A percentile compares a stretch with the other conserved stretches of the same genome.
phyloP scores from a whole-genome alignment of 2,113 vertebrate species.

The Orientallactaga bullata region DNA sequence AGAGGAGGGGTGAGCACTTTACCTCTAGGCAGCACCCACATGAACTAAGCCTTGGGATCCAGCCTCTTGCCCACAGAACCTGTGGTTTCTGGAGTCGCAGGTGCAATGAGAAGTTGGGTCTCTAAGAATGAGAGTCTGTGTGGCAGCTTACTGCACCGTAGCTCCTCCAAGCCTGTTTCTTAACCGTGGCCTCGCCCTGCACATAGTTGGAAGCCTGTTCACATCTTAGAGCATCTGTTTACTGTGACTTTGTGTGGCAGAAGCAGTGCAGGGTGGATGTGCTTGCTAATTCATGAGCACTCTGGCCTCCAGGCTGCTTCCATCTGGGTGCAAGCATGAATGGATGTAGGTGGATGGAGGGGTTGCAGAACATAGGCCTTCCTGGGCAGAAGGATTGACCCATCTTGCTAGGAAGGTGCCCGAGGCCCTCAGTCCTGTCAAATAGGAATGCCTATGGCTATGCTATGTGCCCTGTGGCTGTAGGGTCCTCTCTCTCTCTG shows the following conservation, averaged over 20 bases:
- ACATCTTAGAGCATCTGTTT: not conserved
- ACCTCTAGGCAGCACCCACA: not conserved
- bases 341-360: not conserved
- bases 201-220: no score
- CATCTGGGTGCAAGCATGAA: accelerated
- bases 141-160: accelerated
- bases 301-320: not conserved
- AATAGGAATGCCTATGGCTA: not conserved
- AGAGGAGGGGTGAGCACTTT: accelerated
- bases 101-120: not conserved
- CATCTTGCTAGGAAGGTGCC: not conserved
- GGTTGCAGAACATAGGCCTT: not conserved
- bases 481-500: no score
- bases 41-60: not conserved
- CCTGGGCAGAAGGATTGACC: no score
- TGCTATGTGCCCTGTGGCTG: not conserved
- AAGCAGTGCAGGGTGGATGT: not conserved
- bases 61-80: no score
- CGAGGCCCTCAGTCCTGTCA: no score
- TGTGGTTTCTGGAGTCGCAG: not conserved
- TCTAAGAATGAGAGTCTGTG: not conserved
- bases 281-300: not conserved
- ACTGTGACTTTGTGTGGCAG: accelerated
- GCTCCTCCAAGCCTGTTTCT: not conserved
- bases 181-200: not conserved